Evolutionary conservation across 2,113 vertebrate species (phyloP), one percentile per base, ranked within the genome.

Genomic region (Platysteira castanea): DNA sequence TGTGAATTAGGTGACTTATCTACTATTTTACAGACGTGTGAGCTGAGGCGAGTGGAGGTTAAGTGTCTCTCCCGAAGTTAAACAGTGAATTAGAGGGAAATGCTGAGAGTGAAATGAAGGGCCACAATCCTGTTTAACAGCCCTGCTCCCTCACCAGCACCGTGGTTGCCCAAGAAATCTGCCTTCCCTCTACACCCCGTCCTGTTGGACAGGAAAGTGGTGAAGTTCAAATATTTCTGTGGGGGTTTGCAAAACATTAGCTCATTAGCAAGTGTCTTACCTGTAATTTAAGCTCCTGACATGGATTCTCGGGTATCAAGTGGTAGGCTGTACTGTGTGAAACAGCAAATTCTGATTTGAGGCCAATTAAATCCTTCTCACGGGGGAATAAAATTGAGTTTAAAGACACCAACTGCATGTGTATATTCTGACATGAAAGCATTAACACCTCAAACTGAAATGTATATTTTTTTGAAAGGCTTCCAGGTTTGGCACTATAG

Each of bases 1-100:
- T 31, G 75, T 65, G 95, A 94, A 96, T 96, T 91, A 96, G 96
- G 95, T 94, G 93, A 96, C 95, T 96, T 96, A 96, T 96, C 96
- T 97, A 4, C 95, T 95, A 3, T 78, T 96, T 93, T 90, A 92
- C 95, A 94, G 95, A 75, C 1, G 64, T 54, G 92, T 30, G 87
- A 96, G 60, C 95, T 46, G 95, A 95, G 91, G 94, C 57, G 4
- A 23, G 12, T 46, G 11, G 94, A 96, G 93, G 93, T 96, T 88
- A 96, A 97, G 85, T 93, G 93, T 92, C 95, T 95, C 86, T 77
- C 85, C 59, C 1, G 22, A 95, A 93, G 95, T 95, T 65, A 81
- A 86, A 47, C 52, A 80, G 54, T 18, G 90, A 96, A 75, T 95
- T 93, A 80, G 89, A 91, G 52, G 75, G 82, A 86, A 87, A 94